A percentile compares a stretch with the other conserved stretches of the same genome.
These are phyloP conservation scores for Holacanthella duospinosa DNA, from an alignment of 2,888 invertebrate species.

Conservation along the genomic window DNA sequence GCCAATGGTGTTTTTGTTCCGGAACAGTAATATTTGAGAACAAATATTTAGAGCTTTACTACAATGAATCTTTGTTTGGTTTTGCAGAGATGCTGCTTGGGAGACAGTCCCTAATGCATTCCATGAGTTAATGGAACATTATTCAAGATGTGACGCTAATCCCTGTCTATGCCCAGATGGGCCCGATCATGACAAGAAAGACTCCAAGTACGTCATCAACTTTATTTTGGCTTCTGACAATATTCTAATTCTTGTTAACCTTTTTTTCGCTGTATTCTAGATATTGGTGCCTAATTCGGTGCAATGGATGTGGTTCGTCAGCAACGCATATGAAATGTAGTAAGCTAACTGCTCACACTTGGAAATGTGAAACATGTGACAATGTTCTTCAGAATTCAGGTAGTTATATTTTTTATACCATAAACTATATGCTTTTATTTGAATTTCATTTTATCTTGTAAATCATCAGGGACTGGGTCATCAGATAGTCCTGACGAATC, in stretches of 20 bases:
- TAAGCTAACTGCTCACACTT: slow-evolving; percentile 41
- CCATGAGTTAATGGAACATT: slow-evolving; percentile 56
- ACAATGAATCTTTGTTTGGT: no score
- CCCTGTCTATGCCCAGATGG: slow-evolving; percentile 54
- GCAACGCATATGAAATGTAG: slow-evolving; percentile 48
- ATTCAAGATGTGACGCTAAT: slow-evolving; percentile 51
- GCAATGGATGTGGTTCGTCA: slow-evolving; percentile 49
- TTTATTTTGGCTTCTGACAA: neutral
- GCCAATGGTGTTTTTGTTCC: slow-evolving; percentile 66
- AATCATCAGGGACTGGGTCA: no score
- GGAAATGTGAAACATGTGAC: slow-evolving; percentile 42
- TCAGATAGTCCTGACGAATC: no score
- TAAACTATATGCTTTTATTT: neutral
- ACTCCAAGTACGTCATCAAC: slow-evolving; percentile 6
- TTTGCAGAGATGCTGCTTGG: slow-evolving; percentile 78
- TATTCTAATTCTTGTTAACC: neutral
- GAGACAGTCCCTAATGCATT: slow-evolving; percentile 65
- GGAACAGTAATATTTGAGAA: slow-evolving; percentile 63
- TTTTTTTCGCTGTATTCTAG: slow-evolving; percentile 37
- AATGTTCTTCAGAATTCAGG: neutral
- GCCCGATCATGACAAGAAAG: slow-evolving; percentile 43
- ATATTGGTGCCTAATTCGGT: slow-evolving; percentile 48
- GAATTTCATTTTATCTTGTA: neutral
- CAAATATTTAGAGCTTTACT: no score
- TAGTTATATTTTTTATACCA: no score